Conservation (phyloP, 2,888 invertebrate genomes). For the Lasioglossum malachurum region DNA sequence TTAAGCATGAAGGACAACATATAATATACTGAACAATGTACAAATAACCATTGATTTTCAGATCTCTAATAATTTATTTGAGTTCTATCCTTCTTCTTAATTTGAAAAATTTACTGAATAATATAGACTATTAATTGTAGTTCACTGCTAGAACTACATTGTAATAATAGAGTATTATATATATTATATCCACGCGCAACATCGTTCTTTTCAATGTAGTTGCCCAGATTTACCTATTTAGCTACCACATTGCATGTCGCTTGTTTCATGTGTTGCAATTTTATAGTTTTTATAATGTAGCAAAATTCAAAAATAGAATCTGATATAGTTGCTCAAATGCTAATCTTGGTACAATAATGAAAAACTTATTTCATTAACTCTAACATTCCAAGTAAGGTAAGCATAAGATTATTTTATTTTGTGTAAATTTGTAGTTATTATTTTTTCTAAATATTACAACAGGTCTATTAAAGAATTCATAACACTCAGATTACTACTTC, state of each 20-base stretch:
- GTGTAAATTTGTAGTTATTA: conserved; percentile 1
- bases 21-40: not conserved
- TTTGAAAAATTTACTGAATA: not conserved
- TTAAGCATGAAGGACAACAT: not conserved
- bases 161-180: conserved; percentile 4
- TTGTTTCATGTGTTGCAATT: conserved; percentile 10
- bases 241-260: conserved; percentile 4
- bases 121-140: not conserved
- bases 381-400: conserved; percentile 30
- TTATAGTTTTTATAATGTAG: conserved; percentile 2
- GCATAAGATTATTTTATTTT: conserved; percentile 20
- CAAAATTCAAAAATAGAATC: not conserved
- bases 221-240: conserved; percentile 1
- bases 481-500: not conserved
- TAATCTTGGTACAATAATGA: conserved; percentile 3
- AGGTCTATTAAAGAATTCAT: not conserved
- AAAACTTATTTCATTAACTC: conserved; percentile 17
- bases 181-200: not conserved
- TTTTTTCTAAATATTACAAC: not conserved
- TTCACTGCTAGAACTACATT: not conserved
- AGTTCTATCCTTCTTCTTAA: not conserved
- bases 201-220: not conserved
- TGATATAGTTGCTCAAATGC: not conserved
- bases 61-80: not conserved
- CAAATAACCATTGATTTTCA: not conserved